Percentiles rank a stretch among this genome's conserved stretches.
Conservation (phyloP, 1,140 invertebrate genomes). For the Lordiphosa clarofinis region DNA sequence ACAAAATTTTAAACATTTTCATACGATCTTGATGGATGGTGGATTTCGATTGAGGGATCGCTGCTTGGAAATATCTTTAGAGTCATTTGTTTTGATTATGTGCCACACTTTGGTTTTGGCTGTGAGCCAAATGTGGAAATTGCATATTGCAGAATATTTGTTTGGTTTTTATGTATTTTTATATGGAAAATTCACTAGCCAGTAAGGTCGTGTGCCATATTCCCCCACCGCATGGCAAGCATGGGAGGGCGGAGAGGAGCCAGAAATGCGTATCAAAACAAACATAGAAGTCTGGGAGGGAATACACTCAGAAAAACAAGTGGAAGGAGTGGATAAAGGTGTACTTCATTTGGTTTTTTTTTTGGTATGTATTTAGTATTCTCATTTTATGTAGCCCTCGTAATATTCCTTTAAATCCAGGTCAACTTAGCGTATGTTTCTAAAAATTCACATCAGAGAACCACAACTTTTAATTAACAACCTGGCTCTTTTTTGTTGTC, state of each 20-base stretch:
- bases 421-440: slow-evolving; percentile 8
- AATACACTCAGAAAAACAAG: no score
- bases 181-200: slow-evolving; percentile 16
- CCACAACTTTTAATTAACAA: slow-evolving; percentile 9
- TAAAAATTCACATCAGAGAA: slow-evolving; percentile 3
- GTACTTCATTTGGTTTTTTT: no score
- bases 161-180: slow-evolving; percentile 22
- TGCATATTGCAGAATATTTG: slow-evolving; percentile 25
- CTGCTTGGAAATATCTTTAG: slow-evolving; percentile 2
- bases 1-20: no score
- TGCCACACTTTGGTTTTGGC: slow-evolving; percentile 17
- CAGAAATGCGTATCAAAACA: slow-evolving; percentile 14
- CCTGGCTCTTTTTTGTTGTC: slow-evolving; percentile 1
- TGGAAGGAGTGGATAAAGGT: no score
- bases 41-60: background rate
- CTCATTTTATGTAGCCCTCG: no score
- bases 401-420: background rate
- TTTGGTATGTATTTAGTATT: no score
- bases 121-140: slow-evolving; percentile 2
- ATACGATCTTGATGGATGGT: slow-evolving; percentile 25
- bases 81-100: slow-evolving; percentile 1
- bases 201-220: slow-evolving; percentile 9
- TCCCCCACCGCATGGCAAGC: background rate
- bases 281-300: background rate
- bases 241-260: background rate